These are phyloP conservation scores for Rhaphigaster nebulosa DNA, from an alignment of 2,888 invertebrate species.

Conservation along the genomic window DNA sequence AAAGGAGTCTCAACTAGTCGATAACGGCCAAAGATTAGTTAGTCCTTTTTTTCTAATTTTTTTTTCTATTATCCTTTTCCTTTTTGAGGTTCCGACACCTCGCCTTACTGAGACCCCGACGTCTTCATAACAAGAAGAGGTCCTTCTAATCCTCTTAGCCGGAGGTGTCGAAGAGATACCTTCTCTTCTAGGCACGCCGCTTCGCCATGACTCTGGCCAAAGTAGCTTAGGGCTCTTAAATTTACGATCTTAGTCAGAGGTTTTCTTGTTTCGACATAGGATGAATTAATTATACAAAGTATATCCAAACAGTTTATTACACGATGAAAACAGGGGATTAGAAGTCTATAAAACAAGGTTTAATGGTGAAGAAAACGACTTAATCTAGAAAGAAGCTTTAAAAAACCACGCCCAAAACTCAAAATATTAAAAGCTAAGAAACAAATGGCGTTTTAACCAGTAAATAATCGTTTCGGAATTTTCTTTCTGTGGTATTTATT, in stretches of 20 bases:
- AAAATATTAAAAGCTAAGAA: background rate
- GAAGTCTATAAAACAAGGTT: slow-evolving; percentile 9
- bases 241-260: background rate
- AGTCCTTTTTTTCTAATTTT: background rate
- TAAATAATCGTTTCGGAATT: background rate
- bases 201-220: slow-evolving; percentile 6
- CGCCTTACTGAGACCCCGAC: background rate
- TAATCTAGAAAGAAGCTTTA: slow-evolving; percentile 2
- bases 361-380: background rate
- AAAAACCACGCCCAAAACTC: background rate
- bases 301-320: background rate
- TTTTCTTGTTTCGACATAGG: slow-evolving; percentile 33
- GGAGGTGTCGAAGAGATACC: slow-evolving; percentile 34
- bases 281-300: slow-evolving; percentile 12
- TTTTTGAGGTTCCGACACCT: background rate
- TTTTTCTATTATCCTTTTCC: slow-evolving; percentile 37
- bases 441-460: background rate
- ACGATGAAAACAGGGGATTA: slow-evolving; percentile 9
- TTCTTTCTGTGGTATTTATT: background rate
- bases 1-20: background rate
- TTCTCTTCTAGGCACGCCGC: background rate
- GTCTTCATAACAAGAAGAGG: slow-evolving; percentile 48
- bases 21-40: background rate
- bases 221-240: background rate
- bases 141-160: slow-evolving; percentile 40